phyloP scores from a whole-genome alignment of 2,888 invertebrate genomes.

The Tiliacea citrago region DNA sequence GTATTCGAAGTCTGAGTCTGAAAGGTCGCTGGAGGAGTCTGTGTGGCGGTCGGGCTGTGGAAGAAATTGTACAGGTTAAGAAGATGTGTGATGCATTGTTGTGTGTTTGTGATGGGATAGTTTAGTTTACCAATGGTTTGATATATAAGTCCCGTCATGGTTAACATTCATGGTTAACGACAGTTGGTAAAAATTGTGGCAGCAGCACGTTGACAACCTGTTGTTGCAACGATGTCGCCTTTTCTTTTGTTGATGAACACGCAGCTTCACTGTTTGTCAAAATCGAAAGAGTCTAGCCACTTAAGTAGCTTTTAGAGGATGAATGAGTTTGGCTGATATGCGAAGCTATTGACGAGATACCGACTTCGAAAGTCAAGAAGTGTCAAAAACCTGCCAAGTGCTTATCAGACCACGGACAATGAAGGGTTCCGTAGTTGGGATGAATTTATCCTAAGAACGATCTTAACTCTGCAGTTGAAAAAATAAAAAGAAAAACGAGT shows the following conservation, averaged over 20 bases:
- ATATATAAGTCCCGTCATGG: background rate
- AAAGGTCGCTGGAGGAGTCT: conserved; percentile 75
- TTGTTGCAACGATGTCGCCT: background rate
- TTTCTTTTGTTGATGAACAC: background rate
- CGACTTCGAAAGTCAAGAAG: no score
- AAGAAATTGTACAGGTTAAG: background rate
- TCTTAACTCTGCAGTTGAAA: no score
- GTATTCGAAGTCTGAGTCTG: conserved; percentile 81
- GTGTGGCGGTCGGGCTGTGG: conserved; percentile 64
- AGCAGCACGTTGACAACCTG: background rate
- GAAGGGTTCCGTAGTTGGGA: no score
- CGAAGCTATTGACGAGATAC: background rate
- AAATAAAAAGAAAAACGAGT: no score
- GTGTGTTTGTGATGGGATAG: background rate
- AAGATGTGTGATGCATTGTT: background rate
- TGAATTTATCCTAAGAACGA: no score
- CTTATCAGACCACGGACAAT: no score
- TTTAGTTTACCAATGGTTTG: background rate
- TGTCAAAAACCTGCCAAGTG: no score
- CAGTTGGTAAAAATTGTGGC: background rate
- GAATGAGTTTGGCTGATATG: no score
- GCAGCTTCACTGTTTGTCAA: background rate
- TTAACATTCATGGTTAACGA: background rate
- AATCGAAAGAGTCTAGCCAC: background rate
- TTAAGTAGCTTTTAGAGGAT: background rate